These are phyloP conservation scores for Parauchenoglanis punctatus DNA, from an alignment of 2,797 vertebrate species.

Conservation along the genomic window DNA sequence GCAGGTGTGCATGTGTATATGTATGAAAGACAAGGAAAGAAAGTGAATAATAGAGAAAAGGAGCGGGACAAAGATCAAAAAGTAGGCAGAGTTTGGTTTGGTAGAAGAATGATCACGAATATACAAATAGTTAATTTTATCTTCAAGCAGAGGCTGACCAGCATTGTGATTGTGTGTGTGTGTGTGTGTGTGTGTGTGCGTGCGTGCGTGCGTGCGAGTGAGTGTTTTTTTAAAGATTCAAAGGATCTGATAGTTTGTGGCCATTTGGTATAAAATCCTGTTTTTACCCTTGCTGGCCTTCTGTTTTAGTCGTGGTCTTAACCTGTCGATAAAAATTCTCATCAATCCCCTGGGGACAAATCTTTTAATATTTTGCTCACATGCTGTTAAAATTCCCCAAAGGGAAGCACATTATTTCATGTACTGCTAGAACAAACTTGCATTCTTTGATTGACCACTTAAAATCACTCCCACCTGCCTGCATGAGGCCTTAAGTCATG, in stretches of 20 bases:
- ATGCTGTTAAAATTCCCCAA: conserved; percentile 42
- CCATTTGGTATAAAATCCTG: not conserved
- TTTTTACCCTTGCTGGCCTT: not conserved
- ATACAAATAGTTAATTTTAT: conserved; percentile 32
- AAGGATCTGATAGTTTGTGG: conserved; percentile 8
- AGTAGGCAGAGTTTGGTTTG: conserved; percentile 15
- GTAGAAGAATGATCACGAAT: conserved; percentile 27
- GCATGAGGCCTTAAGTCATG: conserved; percentile 43
- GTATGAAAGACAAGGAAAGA: conserved; percentile 17
- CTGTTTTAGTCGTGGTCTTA: conserved; percentile 31
- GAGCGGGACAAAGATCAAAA: conserved; percentile 37
- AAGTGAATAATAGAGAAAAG: conserved; percentile 12
- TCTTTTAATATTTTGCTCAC: conserved; percentile 50
- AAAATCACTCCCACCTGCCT: conserved; percentile 24
- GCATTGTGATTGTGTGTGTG: conserved; percentile 12
- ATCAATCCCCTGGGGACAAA: conserved; percentile 39
- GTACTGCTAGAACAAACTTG: conserved; percentile 38
- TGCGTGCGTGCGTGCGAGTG: not conserved
- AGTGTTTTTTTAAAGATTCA: not conserved
- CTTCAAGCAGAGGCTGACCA: conserved; percentile 14
- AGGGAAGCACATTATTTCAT: conserved; percentile 41
- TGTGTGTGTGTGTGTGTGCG: conserved; percentile 7
- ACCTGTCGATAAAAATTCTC: conserved; percentile 38
- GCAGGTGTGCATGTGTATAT: not conserved
- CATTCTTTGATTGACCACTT: conserved; percentile 47